Evolutionary conservation across 2,113 vertebrate species (phyloP).

Genomic region (Lepisosteus oculatus): DNA sequence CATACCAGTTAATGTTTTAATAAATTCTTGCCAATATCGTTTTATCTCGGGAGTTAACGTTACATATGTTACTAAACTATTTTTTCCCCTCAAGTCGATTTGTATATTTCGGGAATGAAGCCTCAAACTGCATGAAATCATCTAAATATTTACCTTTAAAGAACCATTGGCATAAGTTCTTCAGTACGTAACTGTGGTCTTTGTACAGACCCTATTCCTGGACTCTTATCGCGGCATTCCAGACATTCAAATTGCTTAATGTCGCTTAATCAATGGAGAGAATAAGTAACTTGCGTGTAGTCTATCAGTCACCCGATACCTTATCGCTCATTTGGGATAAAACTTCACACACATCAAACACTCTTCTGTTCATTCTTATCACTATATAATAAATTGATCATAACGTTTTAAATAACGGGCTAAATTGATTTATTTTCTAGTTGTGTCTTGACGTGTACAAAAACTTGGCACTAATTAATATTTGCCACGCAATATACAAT

Average conservation of each 20-base stretch:
- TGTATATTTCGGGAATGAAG: too few species aligned
- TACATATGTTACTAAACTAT: too few species aligned
- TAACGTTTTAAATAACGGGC: background rate
- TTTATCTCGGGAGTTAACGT: too few species aligned
- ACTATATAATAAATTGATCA: background rate
- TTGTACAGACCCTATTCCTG: constrained; percentile 38
- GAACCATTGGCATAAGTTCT: constrained; percentile 6
- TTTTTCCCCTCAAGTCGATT: too few species aligned
- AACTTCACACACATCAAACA: constrained; percentile 1
- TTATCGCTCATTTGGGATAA: constrained; percentile 9
- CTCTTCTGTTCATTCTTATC: background rate
- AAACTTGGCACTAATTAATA: too few species aligned
- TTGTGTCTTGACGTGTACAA: too few species aligned
- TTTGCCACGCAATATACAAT: too few species aligned
- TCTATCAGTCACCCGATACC: constrained; percentile 5
- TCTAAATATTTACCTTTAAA: background rate
- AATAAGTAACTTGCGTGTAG: constrained; percentile 7
- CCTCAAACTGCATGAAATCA: too few species aligned
- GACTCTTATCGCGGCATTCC: constrained; percentile 48
- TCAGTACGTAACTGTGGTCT: background rate
- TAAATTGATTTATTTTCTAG: too few species aligned
- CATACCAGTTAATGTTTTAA: too few species aligned
- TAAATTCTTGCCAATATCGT: too few species aligned
- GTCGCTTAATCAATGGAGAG: constrained; percentile 15
- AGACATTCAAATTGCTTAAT: constrained; percentile 37